phyloP scores from a whole-genome alignment of 2,797 vertebrate species.

The Falco cherrug region DNA sequence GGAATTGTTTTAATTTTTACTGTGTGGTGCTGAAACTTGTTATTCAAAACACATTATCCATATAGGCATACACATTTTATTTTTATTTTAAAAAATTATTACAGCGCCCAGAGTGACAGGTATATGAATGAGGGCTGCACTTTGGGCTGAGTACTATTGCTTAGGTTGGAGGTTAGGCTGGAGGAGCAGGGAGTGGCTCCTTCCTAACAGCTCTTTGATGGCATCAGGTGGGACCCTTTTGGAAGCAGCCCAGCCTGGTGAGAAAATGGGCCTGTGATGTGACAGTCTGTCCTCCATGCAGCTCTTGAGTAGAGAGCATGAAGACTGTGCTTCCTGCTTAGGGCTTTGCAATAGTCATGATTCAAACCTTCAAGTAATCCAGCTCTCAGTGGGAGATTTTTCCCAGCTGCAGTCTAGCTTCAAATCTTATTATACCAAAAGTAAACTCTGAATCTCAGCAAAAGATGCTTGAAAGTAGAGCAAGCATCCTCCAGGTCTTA shows the following conservation, averaged over 20 bases:
- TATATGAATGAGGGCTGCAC: neutral
- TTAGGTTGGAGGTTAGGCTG: neutral
- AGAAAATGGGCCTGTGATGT: neutral
- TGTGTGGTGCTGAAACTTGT: neutral
- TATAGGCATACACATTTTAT: neutral
- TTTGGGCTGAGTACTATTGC: neutral
- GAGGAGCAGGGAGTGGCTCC: neutral
- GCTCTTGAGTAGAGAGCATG: neutral
- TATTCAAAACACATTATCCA: neutral
- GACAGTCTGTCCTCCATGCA: neutral
- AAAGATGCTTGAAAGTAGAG: neutral
- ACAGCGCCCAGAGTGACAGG: too few species aligned
- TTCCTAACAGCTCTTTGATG: neutral
- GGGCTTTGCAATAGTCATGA: accelerated
- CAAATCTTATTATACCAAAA: neutral
- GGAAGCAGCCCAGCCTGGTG: neutral
- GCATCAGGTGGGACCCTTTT: neutral
- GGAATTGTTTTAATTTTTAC: neutral
- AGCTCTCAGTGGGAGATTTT: neutral
- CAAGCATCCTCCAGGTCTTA: neutral
- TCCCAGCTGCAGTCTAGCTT: neutral
- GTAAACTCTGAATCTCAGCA: neutral
- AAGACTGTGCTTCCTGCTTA: neutral
- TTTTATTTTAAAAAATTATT: neutral
- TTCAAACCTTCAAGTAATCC: neutral